Evolutionary conservation across 2,888 invertebrate species (phyloP), one percentile per base, ranked within the genome.

Genomic region (Drosophila monieri): DNA sequence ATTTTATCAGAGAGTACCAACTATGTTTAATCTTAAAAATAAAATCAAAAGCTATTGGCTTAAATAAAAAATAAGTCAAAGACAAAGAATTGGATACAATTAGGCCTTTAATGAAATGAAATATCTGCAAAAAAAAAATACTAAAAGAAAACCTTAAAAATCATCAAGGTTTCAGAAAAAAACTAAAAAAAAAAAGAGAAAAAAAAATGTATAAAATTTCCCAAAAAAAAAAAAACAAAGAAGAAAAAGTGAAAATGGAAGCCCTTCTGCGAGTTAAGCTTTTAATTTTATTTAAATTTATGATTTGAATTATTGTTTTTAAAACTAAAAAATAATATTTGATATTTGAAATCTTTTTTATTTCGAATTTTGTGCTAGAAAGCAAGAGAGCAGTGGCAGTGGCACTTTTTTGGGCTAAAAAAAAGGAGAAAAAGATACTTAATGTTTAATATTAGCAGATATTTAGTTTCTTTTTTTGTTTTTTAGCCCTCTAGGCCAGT

Each of bases 211-310:
- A 9, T 9, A 27, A 27, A 0, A 27, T 27, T 27, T 27, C 9
- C 27, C 27, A 12, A 3, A 10, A 12, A 12, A 30, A 27, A 32
- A 12, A 32, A 4, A 32, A 3, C 3, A 32, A 10, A 3, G 1
- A 51, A 3, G 10, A 10, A 3, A 10, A 15, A 21, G 43, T 54
- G 43, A 54, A 54, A 57, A 55, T 55, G 55, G 55, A 12, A 15
- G 4, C 25, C 32, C 25, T 1, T 14, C 23, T 15, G 46, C 6
- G 35, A 35, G 35, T 35, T n/a, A 23, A 35, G 10, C 14, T 37
- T 37, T 32, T 32, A 15, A 18, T 32, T 15, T 41, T 41, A n/a
- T 14, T 39, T 15, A 2, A n/a, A 39, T 15, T 10, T 18, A 15
- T 41, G 10, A 15, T 6, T 39, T 39, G 8, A 32, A 32, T 6